phyloP scores from a whole-genome alignment of 1,140 invertebrate species.

The Vollenhovia emeryi region DNA sequence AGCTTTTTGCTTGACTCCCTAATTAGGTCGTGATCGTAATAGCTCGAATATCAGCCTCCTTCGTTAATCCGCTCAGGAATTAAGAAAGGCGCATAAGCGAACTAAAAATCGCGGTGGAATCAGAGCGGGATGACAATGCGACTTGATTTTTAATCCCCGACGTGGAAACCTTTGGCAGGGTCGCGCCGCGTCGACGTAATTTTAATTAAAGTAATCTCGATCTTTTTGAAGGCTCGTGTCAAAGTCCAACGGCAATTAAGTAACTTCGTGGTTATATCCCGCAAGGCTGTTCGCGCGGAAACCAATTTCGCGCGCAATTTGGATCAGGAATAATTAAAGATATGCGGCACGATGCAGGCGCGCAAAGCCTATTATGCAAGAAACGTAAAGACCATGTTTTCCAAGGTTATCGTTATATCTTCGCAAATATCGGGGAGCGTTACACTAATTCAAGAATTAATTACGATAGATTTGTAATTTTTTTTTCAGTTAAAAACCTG shows the following conservation, averaged over 20 bases:
- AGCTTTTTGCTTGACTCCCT: slow-evolving; percentile 15
- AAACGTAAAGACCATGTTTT: neutral
- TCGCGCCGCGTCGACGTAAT: slow-evolving; percentile 9
- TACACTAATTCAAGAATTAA: neutral
- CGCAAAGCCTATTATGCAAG: neutral
- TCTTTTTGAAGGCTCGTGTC: slow-evolving; percentile 36
- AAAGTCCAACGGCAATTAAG: slow-evolving; percentile 49
- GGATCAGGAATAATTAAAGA: slow-evolving; percentile 42
- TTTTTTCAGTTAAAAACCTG: neutral
- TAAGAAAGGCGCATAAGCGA: slow-evolving; percentile 11
- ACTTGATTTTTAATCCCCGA: slow-evolving; percentile 23
- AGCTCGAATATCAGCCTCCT: slow-evolving; percentile 7
- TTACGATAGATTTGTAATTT: neutral
- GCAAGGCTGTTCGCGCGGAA: slow-evolving; percentile 22
- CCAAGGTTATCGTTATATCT: too few relatives aligned
- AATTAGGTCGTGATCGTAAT: slow-evolving; percentile 27
- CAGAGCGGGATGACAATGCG: neutral
- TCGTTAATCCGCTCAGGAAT: neutral
- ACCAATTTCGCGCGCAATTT: slow-evolving; percentile 48
- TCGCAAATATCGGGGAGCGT: neutral
- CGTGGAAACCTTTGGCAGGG: neutral
- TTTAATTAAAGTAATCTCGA: slow-evolving; percentile 49
- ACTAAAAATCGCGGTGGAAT: neutral
- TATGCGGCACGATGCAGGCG: neutral
- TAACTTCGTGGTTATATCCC: slow-evolving; percentile 35